Evolutionary conservation across 35 echinoderm and acorn worm species (phyloP).

Genomic region (Patiria miniata): DNA sequence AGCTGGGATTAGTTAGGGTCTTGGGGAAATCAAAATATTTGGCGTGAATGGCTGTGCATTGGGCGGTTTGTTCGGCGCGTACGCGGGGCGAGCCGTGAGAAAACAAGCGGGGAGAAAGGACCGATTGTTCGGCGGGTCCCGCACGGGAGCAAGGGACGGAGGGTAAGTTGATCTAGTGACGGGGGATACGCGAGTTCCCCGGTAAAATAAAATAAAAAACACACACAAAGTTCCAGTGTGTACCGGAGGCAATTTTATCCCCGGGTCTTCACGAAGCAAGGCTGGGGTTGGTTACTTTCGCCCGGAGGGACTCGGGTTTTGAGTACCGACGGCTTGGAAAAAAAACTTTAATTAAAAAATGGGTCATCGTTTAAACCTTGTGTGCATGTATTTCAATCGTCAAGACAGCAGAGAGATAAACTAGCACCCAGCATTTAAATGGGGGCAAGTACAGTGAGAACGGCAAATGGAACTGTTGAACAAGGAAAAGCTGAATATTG

Average conservation of each 20-base stretch:
- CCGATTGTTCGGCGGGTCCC: background rate
- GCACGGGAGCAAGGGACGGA: slow-evolving; percentile 4
- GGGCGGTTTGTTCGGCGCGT: slow-evolving; percentile 30
- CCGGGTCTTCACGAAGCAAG: too few relatives aligned
- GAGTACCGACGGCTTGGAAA: too few relatives aligned
- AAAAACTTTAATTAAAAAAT: too few relatives aligned
- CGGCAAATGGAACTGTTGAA: too few relatives aligned
- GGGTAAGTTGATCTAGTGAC: slow-evolving; percentile 20
- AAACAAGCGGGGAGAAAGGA: slow-evolving; percentile 13
- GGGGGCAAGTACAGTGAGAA: too few relatives aligned
- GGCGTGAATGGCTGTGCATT: slow-evolving; percentile 24
- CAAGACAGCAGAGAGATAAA: too few relatives aligned
- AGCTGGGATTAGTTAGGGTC: slow-evolving; percentile 34
- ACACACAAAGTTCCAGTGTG: background rate
- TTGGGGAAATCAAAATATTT: slow-evolving; percentile 43
- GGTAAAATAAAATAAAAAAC: background rate
- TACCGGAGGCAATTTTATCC: background rate
- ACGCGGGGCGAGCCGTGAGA: background rate
- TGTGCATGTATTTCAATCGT: too few relatives aligned
- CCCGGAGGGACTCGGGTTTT: too few relatives aligned
- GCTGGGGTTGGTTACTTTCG: too few relatives aligned
- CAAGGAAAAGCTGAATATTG: too few relatives aligned
- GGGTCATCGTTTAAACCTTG: too few relatives aligned
- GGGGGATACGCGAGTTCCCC: background rate
- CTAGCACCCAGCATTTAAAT: too few relatives aligned